phyloP scores from a whole-genome alignment of 2,113 vertebrate genomes.

The Hyla sarda region DNA sequence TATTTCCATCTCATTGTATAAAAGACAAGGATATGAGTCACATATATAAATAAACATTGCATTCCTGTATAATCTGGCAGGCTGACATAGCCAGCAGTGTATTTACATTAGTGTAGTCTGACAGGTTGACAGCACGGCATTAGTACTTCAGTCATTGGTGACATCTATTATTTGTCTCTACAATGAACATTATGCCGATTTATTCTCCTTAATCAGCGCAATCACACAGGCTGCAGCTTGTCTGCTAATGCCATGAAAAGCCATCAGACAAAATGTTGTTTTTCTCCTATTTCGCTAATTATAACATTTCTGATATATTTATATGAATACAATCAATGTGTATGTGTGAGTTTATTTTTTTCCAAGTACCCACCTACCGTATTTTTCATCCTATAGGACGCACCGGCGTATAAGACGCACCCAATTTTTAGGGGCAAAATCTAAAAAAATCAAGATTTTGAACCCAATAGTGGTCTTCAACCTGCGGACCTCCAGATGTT shows the following conservation, averaged over 20 bases:
- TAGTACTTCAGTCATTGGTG: slow-evolving; percentile 17
- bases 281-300: neutral
- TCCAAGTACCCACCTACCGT: too few relatives aligned
- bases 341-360: too few relatives aligned
- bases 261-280: neutral
- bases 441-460: too few relatives aligned
- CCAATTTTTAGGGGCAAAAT: too few relatives aligned
- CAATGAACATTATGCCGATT: neutral
- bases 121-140: slow-evolving; percentile 38
- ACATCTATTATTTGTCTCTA: slow-evolving; percentile 20
- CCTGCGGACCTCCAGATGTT: too few relatives aligned
- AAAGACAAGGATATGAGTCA: neutral
- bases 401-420: too few relatives aligned
- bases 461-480: too few relatives aligned
- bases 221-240: slow-evolving; percentile 25
- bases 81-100: neutral
- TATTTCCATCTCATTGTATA: slow-evolving; percentile 7
- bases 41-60: slow-evolving; percentile 27
- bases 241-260: neutral
- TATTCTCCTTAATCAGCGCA: neutral
- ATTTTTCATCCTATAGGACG: too few relatives aligned
- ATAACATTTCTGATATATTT: neutral
- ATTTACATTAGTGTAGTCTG: slow-evolving; percentile 37
- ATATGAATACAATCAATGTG: neutral
- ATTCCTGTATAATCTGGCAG: slow-evolving; percentile 27